Conservation (phyloP, 2,888 invertebrate species). For the Pachydiplax longipennis region DNA sequence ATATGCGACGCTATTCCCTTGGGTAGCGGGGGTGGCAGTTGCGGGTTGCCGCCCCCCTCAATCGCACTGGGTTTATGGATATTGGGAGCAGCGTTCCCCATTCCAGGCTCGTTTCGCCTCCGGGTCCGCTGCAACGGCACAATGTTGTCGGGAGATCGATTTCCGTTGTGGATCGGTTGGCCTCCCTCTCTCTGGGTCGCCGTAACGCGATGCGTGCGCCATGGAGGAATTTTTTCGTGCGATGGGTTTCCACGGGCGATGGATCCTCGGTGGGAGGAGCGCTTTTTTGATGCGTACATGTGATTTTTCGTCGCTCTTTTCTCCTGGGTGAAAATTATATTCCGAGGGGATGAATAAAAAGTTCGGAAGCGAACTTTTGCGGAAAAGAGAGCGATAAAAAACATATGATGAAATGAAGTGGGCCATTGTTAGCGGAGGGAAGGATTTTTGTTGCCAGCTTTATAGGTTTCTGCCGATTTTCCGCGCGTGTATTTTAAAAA, state of each 20-base stretch:
- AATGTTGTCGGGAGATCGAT: slow-evolving; percentile 12
- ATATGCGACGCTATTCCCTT: slow-evolving; percentile 17
- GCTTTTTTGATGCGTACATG: background rate
- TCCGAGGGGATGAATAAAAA: background rate
- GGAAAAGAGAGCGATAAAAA: background rate
- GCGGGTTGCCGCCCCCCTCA: background rate
- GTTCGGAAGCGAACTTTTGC: background rate
- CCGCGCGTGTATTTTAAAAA: background rate
- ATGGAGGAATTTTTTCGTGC: background rate
- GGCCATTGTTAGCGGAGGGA: background rate
- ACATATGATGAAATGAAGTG: background rate
- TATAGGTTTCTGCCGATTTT: background rate
- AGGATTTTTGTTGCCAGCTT: background rate
- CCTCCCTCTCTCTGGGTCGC: background rate
- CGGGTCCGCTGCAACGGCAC: slow-evolving; percentile 1
- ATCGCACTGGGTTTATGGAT: slow-evolving; percentile 27
- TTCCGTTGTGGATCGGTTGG: slow-evolving; percentile 17
- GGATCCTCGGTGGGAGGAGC: too few species aligned
- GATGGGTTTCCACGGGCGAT: background rate
- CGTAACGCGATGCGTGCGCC: background rate
- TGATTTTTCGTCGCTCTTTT: too few species aligned
- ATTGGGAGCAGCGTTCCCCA: slow-evolving; percentile 5
- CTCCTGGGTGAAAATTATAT: background rate
- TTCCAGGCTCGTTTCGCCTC: background rate
- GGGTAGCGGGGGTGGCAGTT: background rate